Base-by-base conservation (phyloP, 2,888 invertebrate species). In the Cremastinae sp. region DNA sequence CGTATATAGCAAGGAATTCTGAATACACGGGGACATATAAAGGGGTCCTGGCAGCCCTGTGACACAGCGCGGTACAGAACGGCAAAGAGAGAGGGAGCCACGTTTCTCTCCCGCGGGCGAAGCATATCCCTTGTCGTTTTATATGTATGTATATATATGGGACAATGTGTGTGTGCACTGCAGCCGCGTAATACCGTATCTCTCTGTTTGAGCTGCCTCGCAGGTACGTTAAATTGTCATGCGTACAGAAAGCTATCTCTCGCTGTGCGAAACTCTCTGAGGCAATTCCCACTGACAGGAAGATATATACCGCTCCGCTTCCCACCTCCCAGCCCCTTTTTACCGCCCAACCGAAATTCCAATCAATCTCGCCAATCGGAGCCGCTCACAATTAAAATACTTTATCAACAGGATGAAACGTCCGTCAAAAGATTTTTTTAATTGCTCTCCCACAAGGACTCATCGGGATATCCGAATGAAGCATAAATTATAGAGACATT, bases 201-300 rank as follows among this genome's bases (percentile, higher is more conserved):
- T n/a, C n/a, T n/a, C n/a, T 88, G 85, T 88, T 89, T 88, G 89
- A 87, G 85, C 84, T 84, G 88, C 88, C 89, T 88, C 84, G 76
- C 76, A 83, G 88, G 89, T 88, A 87, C 87, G 87, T 89, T 87
- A 87, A 89, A 86, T 88, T 84, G 86, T 84, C 86, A 86, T 86
- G 83, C 85, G 84, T 85, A 84, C 59, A 20, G 18, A 28, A 68
- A 45, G 38, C 70, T 18, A 53, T 28, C 28, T 28, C 28, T 28
- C 28, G 2, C 5, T 28, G 2, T 28, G 28, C 5, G 54, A 64
- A 62, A 49, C 74, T 56, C 69, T 62, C 54, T 65, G 56, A 49
- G 73, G 69, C 73, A 65, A 76, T 73, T 65, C 73, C 47, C 76
- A 59, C 65, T 73, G 59, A 51, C 53, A 69, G 73, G 58, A 68